Percentiles rank a stretch among this genome's conserved stretches.
Conservation (phyloP, 2,888 invertebrate species). For the Caenorhabditis plicata region DNA sequence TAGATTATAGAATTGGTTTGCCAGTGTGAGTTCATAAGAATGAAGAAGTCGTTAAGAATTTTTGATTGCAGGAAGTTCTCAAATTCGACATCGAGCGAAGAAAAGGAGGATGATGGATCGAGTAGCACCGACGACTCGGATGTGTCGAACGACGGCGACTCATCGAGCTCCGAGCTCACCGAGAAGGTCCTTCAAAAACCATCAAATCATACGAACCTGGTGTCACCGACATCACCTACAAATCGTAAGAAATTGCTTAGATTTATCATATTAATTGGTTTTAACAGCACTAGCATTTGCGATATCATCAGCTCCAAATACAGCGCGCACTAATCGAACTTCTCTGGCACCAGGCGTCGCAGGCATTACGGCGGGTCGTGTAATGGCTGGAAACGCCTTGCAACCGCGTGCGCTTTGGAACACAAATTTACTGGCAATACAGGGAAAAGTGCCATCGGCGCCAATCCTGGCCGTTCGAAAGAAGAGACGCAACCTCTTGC, state of each 20-base stretch:
- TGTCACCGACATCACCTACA: too few relatives aligned
- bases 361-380: constrained; percentile 11
- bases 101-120: constrained; percentile 3
- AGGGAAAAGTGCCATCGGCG: constrained; percentile 42
- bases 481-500: constrained; percentile 14
- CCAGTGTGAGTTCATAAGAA: constrained; percentile 1
- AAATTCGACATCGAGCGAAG: not conserved
- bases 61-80: constrained; percentile 1
- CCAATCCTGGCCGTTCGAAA: constrained; percentile 25
- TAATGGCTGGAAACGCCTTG: constrained; percentile 23
- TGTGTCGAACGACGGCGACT: constrained; percentile 41
- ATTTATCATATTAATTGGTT: not conserved
- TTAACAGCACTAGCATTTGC: constrained; percentile 2
- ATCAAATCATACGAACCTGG: too few relatives aligned
- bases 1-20: too few relatives aligned
- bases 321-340: constrained; percentile 8
- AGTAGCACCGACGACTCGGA: constrained; percentile 24
- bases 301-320: constrained; percentile 6
- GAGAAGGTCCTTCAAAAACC: constrained; percentile 2
- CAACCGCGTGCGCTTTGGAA: not conserved
- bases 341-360: constrained; percentile 13
- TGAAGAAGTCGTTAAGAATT: not conserved
- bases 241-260: not conserved
- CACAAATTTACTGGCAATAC: constrained; percentile 15
- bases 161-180: constrained; percentile 40